Evolutionary conservation across 2,797 vertebrate species (phyloP), one percentile per base, ranked within the genome.

Genomic region (Aplochiton taeniatus): DNA sequence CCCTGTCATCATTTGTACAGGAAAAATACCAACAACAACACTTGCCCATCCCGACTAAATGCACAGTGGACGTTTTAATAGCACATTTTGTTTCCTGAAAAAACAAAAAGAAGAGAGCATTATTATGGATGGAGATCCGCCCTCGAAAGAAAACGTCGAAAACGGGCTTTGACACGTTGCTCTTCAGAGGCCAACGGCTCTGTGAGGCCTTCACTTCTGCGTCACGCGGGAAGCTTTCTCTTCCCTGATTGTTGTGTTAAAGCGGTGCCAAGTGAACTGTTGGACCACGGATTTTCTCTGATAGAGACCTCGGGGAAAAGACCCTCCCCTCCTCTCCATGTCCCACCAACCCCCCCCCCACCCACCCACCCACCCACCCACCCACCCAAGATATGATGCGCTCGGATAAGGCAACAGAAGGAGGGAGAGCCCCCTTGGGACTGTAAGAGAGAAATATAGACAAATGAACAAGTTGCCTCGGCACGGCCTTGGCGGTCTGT

Each of bases 401-500:
- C 73, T 79, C 72, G 83, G 88, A 86, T 80, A 83, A 82, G 73
- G 82, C 85, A 90, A 82, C 86, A 90, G 88, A 90, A 87, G 85
- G 87, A 88, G 66, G 65, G n/a, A 9, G 16, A n/a, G 18, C 58
- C 80, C 87, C 82, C 83, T 63, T 50, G 83, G 83, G 88, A 88
- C 42, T 19, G 65, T 59, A 71, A 68, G 59, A 76, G 85, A 87
- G 87, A 89, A 87, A 90, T 86, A 85, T 87, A 86, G 84, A 91
- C 84, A 93, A 91, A 91, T 90, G 85, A 91, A 87, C 76, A 82
- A 82, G 85, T 86, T 89, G 83, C 70, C 77, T n/a, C 85, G 72
- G 79, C 70, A 52, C 75, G 69, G 79, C 86, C 81, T 89, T 83
- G 78, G 79, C 78, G 72, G 73, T 80, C 77, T 83, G 78, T 75